Evolutionary conservation across 2,797 vertebrate genomes (phyloP).

Genomic region (Oreonectes daqikongensis): DNA sequence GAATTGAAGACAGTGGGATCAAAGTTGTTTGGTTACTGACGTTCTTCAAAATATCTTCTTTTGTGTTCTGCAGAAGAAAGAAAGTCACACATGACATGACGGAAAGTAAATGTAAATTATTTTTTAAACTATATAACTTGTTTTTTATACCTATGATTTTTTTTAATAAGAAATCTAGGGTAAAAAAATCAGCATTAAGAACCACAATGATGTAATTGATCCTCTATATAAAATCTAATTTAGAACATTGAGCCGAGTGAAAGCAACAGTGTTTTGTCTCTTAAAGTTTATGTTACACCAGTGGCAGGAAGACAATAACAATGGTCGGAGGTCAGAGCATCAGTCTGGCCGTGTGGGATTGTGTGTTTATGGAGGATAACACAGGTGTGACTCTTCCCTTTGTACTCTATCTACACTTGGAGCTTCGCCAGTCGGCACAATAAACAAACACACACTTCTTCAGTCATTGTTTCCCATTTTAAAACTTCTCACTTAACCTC

Average conservation of each 20-base stretch:
- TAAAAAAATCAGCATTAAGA: too few species aligned
- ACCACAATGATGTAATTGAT: neutral
- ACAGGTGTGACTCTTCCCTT: conserved; percentile 57
- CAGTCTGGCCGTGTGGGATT: conserved; percentile 16
- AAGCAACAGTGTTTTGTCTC: conserved; percentile 9
- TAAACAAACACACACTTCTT: conserved; percentile 40
- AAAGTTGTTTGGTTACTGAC: too few species aligned
- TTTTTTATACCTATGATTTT: too few species aligned
- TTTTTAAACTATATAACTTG: too few species aligned
- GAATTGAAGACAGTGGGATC: too few species aligned
- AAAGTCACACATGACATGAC: too few species aligned
- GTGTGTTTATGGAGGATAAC: conserved; percentile 27
- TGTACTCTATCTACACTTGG: conserved; percentile 16
- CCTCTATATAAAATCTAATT: neutral
- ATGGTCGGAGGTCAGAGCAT: conserved; percentile 40
- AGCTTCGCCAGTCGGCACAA: conserved; percentile 51
- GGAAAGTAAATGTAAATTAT: too few species aligned
- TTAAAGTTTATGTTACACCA: conserved; percentile 22
- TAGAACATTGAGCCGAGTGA: neutral
- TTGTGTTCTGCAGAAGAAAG: too few species aligned
- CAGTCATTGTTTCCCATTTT: conserved; percentile 53
- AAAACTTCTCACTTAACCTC: conserved; percentile 53
- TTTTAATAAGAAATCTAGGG: too few species aligned
- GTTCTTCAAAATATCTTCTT: too few species aligned
- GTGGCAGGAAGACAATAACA: conserved; percentile 43